Base-by-base conservation (phyloP, 2,888 invertebrate genomes). In the Chalcosyrphus nemorum region DNA sequence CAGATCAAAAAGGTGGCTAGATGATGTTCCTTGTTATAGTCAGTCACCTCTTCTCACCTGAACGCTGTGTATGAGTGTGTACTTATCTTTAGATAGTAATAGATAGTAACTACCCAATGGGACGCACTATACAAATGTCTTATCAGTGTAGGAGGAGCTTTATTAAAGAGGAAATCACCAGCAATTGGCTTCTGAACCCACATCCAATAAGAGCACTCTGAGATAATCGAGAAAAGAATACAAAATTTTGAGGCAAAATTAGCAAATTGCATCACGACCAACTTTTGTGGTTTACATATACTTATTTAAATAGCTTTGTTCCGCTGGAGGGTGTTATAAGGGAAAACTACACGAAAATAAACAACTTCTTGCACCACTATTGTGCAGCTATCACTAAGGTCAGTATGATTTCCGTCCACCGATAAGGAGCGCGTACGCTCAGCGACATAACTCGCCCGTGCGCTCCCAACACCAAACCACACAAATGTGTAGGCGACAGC, bases 341-440 rank as follows among this genome's bases (percentile, higher is more conserved):
- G 29, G 27, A 61, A 19, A 32, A 63, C 29, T 70, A 35, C 43
- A 45, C 4, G 43, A 24, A 11, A 21, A 13, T 15, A 38, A 50
- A 29, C 27, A n/a, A 15, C 50, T 80, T 65, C 81, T 29, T 57
- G 65, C 29, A 52, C 43, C 27, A 19, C 4, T 27, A 29, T 15
- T 63, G 52, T 57, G 29, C n/a, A 41, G 17, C 54, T 54, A 19
- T 32, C 61, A 47, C 61, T 75, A 84, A 84, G 84, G 84, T 84
- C 84, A 80, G 80, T 65, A 24, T 59, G 74, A 84, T 80, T 84
- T 84, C 84, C 84, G 84, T 54, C 70, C 54, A 75, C 70, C 70
- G 84, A 84, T 84, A 80, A 84, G 77, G 70, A 41, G 68, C 47
- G 68, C 47, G 59, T 61, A 45, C 52, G 35, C 29, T 7, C 27